phyloP scores from a whole-genome alignment of 2,797 vertebrate genomes.

The Pangasius djambal region DNA sequence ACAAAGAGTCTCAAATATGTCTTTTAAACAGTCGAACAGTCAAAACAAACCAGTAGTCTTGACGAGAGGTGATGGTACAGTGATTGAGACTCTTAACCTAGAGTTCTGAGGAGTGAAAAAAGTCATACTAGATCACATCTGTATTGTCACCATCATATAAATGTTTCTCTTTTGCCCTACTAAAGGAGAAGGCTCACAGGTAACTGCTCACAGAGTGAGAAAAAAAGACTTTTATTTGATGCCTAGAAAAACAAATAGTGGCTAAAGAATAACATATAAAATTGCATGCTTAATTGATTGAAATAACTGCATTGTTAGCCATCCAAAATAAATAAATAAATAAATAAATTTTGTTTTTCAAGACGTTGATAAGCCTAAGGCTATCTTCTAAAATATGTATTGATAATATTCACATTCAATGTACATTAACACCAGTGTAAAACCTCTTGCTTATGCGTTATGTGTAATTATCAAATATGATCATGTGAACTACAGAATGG shows the following conservation, averaged over 20 bases:
- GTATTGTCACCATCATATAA: background rate
- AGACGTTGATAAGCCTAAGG: background rate
- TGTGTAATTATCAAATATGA: background rate
- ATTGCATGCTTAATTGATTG: background rate
- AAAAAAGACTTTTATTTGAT: background rate
- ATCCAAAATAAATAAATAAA: too few species aligned
- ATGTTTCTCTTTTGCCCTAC: background rate
- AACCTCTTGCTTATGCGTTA: background rate
- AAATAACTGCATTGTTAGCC: background rate
- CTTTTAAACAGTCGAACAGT: background rate
- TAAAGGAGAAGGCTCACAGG: background rate
- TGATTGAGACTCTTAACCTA: background rate
- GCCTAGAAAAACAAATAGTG: background rate
- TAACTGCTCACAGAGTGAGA: background rate
- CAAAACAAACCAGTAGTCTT: background rate
- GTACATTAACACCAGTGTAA: background rate
- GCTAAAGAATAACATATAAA: background rate
- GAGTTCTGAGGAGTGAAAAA: background rate
- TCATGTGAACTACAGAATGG: background rate
- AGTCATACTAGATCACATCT: background rate
- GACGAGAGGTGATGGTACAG: background rate
- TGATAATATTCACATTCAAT: background rate
- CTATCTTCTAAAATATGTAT: background rate
- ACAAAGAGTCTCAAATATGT: constrained; percentile 6
- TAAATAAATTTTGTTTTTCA: too few species aligned